A percentile compares a stretch with the other conserved stretches of the same genome.
Conservation (phyloP, 2,797 vertebrate species). For the Acanthurus lineatus region DNA sequence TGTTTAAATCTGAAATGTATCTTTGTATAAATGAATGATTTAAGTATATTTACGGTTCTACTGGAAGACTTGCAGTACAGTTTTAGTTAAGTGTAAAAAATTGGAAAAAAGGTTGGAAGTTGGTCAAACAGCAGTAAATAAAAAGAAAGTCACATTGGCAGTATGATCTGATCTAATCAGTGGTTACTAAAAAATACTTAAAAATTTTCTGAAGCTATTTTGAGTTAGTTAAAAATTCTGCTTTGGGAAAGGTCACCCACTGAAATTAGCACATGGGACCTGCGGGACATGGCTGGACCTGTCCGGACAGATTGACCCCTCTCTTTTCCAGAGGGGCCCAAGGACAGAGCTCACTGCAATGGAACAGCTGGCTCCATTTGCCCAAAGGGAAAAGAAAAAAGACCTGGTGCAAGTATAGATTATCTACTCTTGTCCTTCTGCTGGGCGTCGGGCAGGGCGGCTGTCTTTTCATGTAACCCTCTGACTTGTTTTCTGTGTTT, state of each 20-base stretch:
- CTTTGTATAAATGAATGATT: not conserved
- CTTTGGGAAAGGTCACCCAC: slow-evolving; percentile 39
- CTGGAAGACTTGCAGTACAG: not conserved
- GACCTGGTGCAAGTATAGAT: slow-evolving; percentile 7
- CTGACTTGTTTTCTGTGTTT: slow-evolving; percentile 3
- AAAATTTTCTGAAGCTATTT: slow-evolving; percentile 21
- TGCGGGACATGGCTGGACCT: slow-evolving; percentile 61
- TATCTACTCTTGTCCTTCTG: slow-evolving; percentile 11
- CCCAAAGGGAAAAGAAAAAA: slow-evolving; percentile 25
- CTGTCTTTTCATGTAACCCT: slow-evolving; percentile 8
- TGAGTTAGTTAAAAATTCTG: slow-evolving; percentile 6
- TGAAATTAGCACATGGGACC: slow-evolving; percentile 34
- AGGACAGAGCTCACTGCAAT: slow-evolving; percentile 48
- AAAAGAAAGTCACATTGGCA: not conserved
- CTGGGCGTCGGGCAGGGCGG: slow-evolving; percentile 12
- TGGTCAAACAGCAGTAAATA: not conserved
- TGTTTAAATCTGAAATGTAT: slow-evolving; percentile 4
- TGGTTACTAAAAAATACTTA: not conserved
- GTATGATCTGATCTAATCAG: not conserved
- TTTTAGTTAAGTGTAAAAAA: not conserved
- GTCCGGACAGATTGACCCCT: slow-evolving; percentile 54
- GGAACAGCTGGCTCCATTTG: slow-evolving; percentile 61
- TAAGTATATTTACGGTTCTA: not conserved
- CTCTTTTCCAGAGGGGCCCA: slow-evolving; percentile 43
- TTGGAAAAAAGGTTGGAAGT: slow-evolving; percentile 1